A percentile compares a stretch with the other conserved stretches of the same genome.
These are phyloP conservation scores for Myathropa florea DNA, from an alignment of 2,888 invertebrate genomes.

Conservation along the genomic window DNA sequence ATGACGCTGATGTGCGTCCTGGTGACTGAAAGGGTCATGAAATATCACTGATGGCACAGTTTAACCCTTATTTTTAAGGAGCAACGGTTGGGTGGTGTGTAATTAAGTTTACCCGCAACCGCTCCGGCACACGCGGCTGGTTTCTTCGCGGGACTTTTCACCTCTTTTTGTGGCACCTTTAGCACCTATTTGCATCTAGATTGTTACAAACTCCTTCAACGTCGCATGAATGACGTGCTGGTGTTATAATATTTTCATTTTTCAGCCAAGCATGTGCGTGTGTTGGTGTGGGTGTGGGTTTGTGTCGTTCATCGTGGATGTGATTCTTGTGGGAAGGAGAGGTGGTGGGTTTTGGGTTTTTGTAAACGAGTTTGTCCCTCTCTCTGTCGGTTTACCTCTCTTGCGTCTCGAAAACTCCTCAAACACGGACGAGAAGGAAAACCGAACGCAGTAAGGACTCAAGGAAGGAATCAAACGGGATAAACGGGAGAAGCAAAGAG, in stretches of 20 bases:
- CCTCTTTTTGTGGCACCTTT: slow-evolving; percentile 3
- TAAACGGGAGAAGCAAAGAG: not conserved
- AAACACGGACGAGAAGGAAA: slow-evolving; percentile 6
- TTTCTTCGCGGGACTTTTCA: not conserved
- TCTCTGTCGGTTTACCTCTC: too few relatives aligned
- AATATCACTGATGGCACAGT: slow-evolving; percentile 21
- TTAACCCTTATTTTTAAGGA: slow-evolving; percentile 4
- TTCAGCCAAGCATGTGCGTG: not conserved
- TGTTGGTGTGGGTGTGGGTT: too few relatives aligned
- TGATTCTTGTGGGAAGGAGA: too few relatives aligned
- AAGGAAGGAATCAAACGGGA: too few relatives aligned
- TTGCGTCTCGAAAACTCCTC: not conserved
- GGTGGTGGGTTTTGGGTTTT: too few relatives aligned
- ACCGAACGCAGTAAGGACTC: not conserved
- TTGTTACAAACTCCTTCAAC: not conserved
- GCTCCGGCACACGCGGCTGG: not conserved
- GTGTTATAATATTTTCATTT: too few relatives aligned
- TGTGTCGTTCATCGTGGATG: too few relatives aligned
- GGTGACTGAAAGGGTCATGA: slow-evolving; percentile 2
- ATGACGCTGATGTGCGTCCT: slow-evolving; percentile 1
- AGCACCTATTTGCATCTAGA: slow-evolving; percentile 30
- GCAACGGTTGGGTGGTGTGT: not conserved
- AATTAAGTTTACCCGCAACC: slow-evolving; percentile 34
- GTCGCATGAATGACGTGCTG: too few relatives aligned
- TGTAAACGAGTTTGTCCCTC: slow-evolving; percentile 5